phyloP scores from a whole-genome alignment of 2,113 vertebrate species.

The Xiphorhynchus elegans region DNA sequence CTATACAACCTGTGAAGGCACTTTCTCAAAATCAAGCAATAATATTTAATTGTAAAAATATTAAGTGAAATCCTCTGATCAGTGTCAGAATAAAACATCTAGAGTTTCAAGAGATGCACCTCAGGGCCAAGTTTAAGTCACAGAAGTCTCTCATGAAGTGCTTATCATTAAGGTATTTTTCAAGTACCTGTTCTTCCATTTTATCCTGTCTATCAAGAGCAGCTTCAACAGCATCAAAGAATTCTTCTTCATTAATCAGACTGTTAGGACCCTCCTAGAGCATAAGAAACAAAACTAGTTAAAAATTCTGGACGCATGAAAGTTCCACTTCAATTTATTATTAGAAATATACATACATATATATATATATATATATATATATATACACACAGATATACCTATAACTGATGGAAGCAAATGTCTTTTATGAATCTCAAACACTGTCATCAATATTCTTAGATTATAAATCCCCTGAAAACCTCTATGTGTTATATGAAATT shows the following conservation, averaged over 20 bases:
- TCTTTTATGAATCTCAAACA: not conserved
- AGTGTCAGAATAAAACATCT: not conserved
- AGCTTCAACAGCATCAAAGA: slow-evolving; percentile 97
- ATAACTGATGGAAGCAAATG: not conserved
- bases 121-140: not conserved
- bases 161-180: not conserved
- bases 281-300: slow-evolving; percentile 11
- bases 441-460: not conserved
- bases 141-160: not conserved
- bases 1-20: not conserved
- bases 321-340: not conserved
- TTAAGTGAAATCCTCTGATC: not conserved
- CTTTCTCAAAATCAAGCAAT: not conserved
- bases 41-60: not conserved
- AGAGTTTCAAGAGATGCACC: not conserved
- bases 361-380: too few relatives aligned
- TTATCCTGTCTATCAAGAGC: slow-evolving; percentile 95
- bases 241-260: slow-evolving; percentile 96
- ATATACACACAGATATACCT: not conserved
- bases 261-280: slow-evolving; percentile 94
- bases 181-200: slow-evolving; percentile 92
- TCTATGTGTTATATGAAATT: not conserved
- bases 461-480: not conserved
- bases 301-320: not conserved
- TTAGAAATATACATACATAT: not conserved